Base-by-base conservation (phyloP, 2,888 invertebrate genomes). In the Desoria tigrina region DNA sequence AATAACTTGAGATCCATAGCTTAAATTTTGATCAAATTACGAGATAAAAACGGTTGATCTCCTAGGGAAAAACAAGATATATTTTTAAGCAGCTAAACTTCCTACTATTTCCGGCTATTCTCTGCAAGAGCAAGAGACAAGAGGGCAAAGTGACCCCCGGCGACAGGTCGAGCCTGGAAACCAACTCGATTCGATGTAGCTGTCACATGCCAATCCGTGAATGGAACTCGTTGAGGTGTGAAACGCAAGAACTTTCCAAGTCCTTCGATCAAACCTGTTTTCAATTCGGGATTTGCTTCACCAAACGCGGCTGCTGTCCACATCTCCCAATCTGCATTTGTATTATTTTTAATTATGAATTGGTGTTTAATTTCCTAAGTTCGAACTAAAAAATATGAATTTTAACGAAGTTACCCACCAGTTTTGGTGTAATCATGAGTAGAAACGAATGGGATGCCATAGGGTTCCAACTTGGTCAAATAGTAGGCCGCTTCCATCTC, bases 321-420 rank as follows among this genome's bases (percentile, higher is more conserved):
- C 63, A 74, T 55, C 60, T 74, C 74, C 74, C 74, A 74, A 55
- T 74, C 74, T 69, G n/a, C n/a, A n/a, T n/a, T n/a, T n/a, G n/a
- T n/a, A n/a, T n/a, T n/a, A n/a, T n/a, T n/a, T n/a, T n/a, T n/a
- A n/a, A n/a, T n/a, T n/a, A n/a, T n/a, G n/a, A n/a, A n/a, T n/a
- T n/a, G n/a, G n/a, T n/a, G n/a, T n/a, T n/a, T n/a, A 32, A 65
- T 24, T 28, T 16, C 26, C 32, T 14, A 18, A 24, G 3, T n/a
- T n/a, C n/a, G n/a, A n/a, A n/a, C n/a, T n/a, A n/a, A n/a, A n/a
- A n/a, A 27, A 23, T 37, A 4, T 42, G 2, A 2, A 18, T n/a
- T n/a, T n/a, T n/a, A n/a, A n/a, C n/a, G n/a, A n/a, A 42, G 21
- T 6, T 21, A 11, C 61, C 61, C 51, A 73, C 73, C 73, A 61